Conservation (phyloP, 2,888 invertebrate species). For the Chalcis sispes region DNA sequence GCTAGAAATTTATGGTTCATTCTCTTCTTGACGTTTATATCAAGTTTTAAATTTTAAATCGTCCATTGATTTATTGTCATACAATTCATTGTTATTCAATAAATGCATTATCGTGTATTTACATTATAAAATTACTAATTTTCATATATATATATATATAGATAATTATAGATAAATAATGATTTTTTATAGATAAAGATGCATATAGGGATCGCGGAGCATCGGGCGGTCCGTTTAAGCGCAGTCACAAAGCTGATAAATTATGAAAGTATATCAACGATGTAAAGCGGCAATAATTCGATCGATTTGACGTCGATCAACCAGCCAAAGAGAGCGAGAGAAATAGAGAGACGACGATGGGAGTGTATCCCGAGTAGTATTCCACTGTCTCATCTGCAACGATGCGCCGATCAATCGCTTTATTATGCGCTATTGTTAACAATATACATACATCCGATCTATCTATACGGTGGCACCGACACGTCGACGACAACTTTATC, state of each 20-base stretch:
- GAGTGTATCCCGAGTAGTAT: slow-evolving; percentile 27
- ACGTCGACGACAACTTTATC: too few species aligned
- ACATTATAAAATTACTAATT: too few species aligned
- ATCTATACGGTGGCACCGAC: slow-evolving; percentile 7
- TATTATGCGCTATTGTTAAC: slow-evolving; percentile 34
- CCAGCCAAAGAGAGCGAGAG: not conserved
- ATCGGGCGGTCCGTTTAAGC: slow-evolving; percentile 5
- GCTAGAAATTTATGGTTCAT: not conserved
- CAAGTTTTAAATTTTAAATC: too few species aligned
- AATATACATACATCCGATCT: not conserved
- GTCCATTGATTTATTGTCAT: too few species aligned
- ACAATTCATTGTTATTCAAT: too few species aligned
- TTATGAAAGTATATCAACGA: slow-evolving; percentile 21
- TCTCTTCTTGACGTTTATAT: not conserved
- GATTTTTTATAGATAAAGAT: slow-evolving; percentile 3
- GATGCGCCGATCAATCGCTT: slow-evolving; percentile 13
- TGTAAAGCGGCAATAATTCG: slow-evolving; percentile 45
- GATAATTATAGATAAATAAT: not conserved
- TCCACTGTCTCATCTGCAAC: slow-evolving; percentile 44
- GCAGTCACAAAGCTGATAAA: slow-evolving; percentile 37
- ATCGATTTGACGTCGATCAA: slow-evolving; percentile 51
- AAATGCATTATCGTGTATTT: too few species aligned
- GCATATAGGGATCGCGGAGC: not conserved
- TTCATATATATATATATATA: too few species aligned
- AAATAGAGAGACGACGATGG: not conserved